Evolutionary conservation across 23 tunicate genomes (phyloP).

Genomic region (Botrylloides violaceus): DNA sequence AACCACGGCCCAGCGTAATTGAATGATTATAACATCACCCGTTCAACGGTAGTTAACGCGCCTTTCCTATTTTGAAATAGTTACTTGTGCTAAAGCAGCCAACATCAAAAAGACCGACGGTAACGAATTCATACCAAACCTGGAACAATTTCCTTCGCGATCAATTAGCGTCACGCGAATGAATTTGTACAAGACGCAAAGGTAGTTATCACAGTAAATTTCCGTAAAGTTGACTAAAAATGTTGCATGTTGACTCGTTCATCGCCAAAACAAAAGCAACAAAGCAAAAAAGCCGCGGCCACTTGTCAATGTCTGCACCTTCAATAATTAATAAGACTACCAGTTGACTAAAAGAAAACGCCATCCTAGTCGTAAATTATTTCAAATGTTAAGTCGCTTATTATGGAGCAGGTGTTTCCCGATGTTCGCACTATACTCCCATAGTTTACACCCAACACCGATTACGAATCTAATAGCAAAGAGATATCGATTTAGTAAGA

Average conservation of each 20-base stretch:
- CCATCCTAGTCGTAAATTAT: background rate
- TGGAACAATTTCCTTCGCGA: background rate
- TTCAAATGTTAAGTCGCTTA: background rate
- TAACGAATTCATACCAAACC: background rate
- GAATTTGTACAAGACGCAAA: background rate
- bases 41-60: too few relatives aligned
- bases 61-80: constrained; percentile 1
- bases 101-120: background rate
- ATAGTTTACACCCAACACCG: too few relatives aligned
- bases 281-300: background rate
- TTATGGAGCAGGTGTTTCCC: constrained; percentile 1
- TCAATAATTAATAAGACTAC: background rate
- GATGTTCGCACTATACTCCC: too few relatives aligned
- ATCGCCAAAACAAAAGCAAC: constrained; percentile 1
- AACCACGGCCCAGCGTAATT: too few relatives aligned
- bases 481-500: too few relatives aligned
- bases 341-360: background rate
- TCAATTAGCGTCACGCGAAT: background rate
- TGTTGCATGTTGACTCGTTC: background rate
- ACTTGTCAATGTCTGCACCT: background rate
- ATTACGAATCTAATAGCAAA: too few relatives aligned
- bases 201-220: background rate
- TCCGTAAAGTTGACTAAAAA: background rate
- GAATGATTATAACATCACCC: too few relatives aligned
- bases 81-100: background rate